Evolutionary conservation across 2,113 vertebrate genomes (phyloP).

Genomic region (Platichthys stellatus): DNA sequence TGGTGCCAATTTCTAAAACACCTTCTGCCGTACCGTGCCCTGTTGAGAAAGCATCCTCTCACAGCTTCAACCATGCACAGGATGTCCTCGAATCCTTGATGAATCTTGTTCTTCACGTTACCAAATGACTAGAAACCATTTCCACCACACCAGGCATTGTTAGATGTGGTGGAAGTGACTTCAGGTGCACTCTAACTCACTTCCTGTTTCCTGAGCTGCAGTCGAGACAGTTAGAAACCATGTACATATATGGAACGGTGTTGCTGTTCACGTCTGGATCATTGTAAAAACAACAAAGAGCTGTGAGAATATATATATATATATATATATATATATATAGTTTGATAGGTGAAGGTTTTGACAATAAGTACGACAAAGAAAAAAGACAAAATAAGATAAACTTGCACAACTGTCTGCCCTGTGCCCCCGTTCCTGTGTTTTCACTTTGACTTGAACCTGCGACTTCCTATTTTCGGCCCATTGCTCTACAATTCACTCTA

Average conservation of each 20-base stretch:
- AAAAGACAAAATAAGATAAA: background rate
- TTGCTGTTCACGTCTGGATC: background rate
- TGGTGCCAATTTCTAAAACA: background rate
- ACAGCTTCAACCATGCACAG: background rate
- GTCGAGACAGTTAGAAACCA: slow-evolving; percentile 67
- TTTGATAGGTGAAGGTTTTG: background rate
- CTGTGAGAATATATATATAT: background rate
- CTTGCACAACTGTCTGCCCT: background rate
- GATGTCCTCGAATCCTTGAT: background rate
- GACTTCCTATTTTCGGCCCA: background rate
- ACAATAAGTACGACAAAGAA: background rate
- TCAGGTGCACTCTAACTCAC: slow-evolving; percentile 52
- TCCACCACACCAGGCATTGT: background rate
- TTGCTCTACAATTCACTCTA: background rate
- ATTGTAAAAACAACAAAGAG: background rate
- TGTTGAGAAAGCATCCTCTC: background rate
- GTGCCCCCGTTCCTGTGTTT: background rate
- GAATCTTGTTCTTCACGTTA: background rate
- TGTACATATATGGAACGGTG: slow-evolving; percentile 58
- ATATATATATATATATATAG: background rate
- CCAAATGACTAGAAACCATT: background rate
- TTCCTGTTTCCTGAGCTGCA: slow-evolving; percentile 79
- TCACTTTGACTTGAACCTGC: background rate
- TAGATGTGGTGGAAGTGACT: slow-evolving; percentile 1
- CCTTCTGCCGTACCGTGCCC: too few species aligned